These are phyloP conservation scores for Drosophila triauraria DNA, from an alignment of 1,140 invertebrate species.

Conservation along the genomic window DNA sequence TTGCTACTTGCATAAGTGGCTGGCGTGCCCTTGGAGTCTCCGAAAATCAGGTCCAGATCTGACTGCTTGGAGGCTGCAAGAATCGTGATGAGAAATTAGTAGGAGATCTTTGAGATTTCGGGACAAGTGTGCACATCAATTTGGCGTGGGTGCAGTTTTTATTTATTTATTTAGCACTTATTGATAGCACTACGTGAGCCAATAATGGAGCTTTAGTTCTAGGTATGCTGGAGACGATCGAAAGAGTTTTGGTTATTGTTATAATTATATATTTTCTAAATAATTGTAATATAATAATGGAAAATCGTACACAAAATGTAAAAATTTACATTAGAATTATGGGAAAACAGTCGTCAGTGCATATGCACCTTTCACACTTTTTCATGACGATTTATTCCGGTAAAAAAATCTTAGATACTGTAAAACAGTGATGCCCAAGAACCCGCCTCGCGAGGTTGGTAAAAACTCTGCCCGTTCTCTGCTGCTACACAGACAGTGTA, in stretches of 20 bases:
- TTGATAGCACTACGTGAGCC: constrained; percentile 68
- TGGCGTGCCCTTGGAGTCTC: constrained; percentile 54
- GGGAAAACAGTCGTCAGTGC: too few relatives aligned
- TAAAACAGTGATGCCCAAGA: too few relatives aligned
- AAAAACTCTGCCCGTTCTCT: too few relatives aligned
- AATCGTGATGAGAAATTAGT: constrained; percentile 24
- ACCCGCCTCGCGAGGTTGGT: too few relatives aligned
- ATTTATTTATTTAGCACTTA: constrained; percentile 23
- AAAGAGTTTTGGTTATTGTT: not conserved
- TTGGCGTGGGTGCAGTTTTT: constrained; percentile 70
- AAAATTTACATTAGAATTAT: too few relatives aligned
- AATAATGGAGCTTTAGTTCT: constrained; percentile 48
- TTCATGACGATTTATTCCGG: too few relatives aligned
- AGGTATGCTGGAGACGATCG: constrained; percentile 6
- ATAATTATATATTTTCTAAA: not conserved
- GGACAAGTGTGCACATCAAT: constrained; percentile 59
- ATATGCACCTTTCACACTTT: too few relatives aligned
- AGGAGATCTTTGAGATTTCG: too few relatives aligned
- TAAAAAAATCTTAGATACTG: too few relatives aligned
- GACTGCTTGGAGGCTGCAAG: constrained; percentile 78
- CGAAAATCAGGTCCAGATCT: constrained; percentile 82
- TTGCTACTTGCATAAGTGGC: constrained; percentile 64
- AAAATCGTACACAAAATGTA: too few relatives aligned
- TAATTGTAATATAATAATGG: too few relatives aligned
- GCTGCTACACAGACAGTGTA: too few relatives aligned